Conservation (phyloP, 2,888 invertebrate genomes). For the Plebejus argus region DNA sequence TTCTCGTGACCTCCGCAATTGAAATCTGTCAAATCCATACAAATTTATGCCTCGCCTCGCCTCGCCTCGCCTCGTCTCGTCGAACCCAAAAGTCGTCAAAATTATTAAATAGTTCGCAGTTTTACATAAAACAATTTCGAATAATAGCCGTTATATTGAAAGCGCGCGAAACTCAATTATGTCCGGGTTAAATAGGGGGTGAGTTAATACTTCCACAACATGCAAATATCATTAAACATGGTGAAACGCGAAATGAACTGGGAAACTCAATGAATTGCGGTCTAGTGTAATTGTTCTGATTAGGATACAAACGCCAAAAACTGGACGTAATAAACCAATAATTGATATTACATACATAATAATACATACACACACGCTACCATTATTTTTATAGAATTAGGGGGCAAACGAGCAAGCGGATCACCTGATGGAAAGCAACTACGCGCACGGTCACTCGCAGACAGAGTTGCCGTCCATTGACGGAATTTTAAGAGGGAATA, state of each 20-base stretch:
- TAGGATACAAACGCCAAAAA: background rate
- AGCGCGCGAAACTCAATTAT: conserved; percentile 61
- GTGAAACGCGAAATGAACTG: conserved; percentile 61
- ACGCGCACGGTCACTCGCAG: no score
- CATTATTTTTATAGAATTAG: background rate
- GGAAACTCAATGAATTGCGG: background rate
- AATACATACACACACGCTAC: background rate
- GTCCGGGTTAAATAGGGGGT: conserved; percentile 53
- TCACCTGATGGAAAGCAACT: no score
- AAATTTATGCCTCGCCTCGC: no score
- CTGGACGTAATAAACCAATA: background rate
- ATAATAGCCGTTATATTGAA: conserved; percentile 47
- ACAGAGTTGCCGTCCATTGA: no score
- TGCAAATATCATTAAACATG: conserved; percentile 70
- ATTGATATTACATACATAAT: background rate
- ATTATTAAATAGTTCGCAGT: background rate
- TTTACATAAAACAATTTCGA: conserved; percentile 33
- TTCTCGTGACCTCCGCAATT: no score
- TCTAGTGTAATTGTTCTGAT: background rate
- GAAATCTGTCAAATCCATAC: no score
- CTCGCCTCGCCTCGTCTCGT: no score
- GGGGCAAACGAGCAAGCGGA: no score
- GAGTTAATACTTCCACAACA: conserved; percentile 62
- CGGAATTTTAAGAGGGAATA: no score
- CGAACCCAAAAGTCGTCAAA: background rate